These are phyloP conservation scores for Cyphomyrus plagiostoma DNA, from an alignment of 2,113 vertebrate genomes.

Conservation along the genomic window DNA sequence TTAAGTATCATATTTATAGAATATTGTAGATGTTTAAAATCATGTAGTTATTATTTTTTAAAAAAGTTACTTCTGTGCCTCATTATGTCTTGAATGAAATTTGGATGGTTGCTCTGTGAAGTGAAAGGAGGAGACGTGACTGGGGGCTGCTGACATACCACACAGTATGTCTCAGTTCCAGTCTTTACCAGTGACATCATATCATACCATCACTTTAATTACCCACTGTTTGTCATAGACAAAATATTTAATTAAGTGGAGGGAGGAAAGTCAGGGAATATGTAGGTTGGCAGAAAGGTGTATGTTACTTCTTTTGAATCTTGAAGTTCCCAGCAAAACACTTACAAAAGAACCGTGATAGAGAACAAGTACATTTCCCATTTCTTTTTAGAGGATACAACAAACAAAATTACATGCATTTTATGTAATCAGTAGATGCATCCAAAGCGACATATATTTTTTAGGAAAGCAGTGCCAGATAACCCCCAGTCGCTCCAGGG, in stretches of 20 bases:
- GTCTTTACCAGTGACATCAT: not conserved
- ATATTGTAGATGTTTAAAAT: not conserved
- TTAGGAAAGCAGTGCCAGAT: not conserved
- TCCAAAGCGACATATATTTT: not conserved
- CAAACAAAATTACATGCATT: not conserved
- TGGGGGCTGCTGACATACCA: not conserved
- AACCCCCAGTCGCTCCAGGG: no score
- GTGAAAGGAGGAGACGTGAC: not conserved
- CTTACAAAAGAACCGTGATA: no score
- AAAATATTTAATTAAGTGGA: not conserved
- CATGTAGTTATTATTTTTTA: not conserved
- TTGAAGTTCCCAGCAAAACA: no score
- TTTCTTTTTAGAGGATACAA: not conserved
- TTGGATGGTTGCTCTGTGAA: not conserved
- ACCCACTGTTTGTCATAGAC: not conserved
- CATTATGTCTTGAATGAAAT: not conserved
- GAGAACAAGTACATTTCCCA: not conserved
- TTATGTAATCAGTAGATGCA: not conserved
- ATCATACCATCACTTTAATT: not conserved
- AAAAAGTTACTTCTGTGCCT: not conserved
- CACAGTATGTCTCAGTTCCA: not conserved
- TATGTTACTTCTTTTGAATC: not conserved
- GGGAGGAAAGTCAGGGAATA: not conserved
- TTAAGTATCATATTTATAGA: not conserved
- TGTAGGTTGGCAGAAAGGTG: not conserved